Percentiles rank a stretch among this genome's conserved stretches.
These are phyloP conservation scores for Taurulus bubalis DNA, from an alignment of 2,113 vertebrate species.

Conservation along the genomic window DNA sequence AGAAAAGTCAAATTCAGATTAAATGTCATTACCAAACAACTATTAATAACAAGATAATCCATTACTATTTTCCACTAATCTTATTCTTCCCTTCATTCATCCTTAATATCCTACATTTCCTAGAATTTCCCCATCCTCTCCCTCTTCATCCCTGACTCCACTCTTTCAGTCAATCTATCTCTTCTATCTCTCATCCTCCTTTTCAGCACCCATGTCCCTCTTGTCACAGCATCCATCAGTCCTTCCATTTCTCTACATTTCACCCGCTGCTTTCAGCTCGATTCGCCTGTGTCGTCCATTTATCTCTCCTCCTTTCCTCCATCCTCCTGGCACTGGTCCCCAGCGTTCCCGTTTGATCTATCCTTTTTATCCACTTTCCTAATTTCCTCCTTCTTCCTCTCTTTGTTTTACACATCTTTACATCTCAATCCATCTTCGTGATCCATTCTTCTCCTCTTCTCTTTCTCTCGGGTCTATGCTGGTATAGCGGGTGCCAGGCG, in stretches of 20 bases:
- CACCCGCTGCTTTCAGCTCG: constrained; percentile 46
- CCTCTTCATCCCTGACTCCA: neutral
- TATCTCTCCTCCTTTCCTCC: constrained; percentile 31
- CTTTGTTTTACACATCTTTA: constrained; percentile 65
- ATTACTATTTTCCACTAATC: neutral
- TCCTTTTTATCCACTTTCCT: constrained; percentile 42
- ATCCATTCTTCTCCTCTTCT: constrained; percentile 28
- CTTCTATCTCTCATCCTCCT: constrained; percentile 29
- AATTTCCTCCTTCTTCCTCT: constrained; percentile 49
- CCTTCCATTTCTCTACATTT: constrained; percentile 32
- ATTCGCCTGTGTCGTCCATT: constrained; percentile 26
- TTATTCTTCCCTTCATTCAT: neutral
- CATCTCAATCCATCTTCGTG: constrained; percentile 60
- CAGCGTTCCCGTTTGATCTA: constrained; percentile 42
- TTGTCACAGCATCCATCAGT: constrained; percentile 39
- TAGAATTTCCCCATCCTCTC: neutral
- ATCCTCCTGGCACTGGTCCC: constrained; percentile 30
- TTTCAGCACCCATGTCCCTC: constrained; percentile 13
- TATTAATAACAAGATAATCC: neutral
- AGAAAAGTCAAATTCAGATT: neutral
- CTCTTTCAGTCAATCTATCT: constrained; percentile 1
- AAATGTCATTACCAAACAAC: neutral
- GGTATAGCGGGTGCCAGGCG: constrained; percentile 30
- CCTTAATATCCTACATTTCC: neutral
- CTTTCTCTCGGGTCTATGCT: constrained; percentile 1